A percentile compares a stretch with the other conserved stretches of the same genome.
Conservation (phyloP, 2,113 vertebrate genomes). For the Blennius ocellaris region DNA sequence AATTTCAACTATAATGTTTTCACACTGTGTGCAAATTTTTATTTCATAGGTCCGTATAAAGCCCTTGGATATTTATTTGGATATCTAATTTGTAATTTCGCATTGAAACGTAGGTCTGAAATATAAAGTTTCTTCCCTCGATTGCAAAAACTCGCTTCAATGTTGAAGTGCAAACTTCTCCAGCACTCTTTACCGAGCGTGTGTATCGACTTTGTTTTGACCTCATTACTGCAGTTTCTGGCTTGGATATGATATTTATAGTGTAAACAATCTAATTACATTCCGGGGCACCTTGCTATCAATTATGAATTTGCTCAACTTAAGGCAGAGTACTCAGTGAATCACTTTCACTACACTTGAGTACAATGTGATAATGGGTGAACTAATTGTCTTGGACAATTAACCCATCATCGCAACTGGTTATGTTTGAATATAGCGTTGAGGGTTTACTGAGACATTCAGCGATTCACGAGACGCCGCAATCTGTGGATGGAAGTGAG, state of each 20-base stretch:
- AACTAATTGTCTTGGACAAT: constrained; percentile 36
- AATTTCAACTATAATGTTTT: too few species aligned
- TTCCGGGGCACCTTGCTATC: constrained; percentile 3
- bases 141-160: too few species aligned
- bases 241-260: not conserved
- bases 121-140: too few species aligned
- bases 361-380: constrained; percentile 30
- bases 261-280: constrained; percentile 26
- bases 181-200: not conserved
- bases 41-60: too few species aligned
- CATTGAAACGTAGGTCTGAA: too few species aligned
- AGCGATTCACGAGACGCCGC: constrained; percentile 27
- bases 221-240: not conserved
- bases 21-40: too few species aligned
- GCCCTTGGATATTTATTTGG: too few species aligned
- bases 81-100: too few species aligned
- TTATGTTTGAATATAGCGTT: constrained; percentile 18
- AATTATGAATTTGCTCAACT: constrained; percentile 14
- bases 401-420: constrained; percentile 11
- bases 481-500: constrained; percentile 46
- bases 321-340: constrained; percentile 5
- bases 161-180: too few species aligned
- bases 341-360: constrained; percentile 17
- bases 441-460: constrained; percentile 16
- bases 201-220: not conserved